phyloP scores from a whole-genome alignment of 2,113 vertebrate species.

The Sisor rabdophorus region DNA sequence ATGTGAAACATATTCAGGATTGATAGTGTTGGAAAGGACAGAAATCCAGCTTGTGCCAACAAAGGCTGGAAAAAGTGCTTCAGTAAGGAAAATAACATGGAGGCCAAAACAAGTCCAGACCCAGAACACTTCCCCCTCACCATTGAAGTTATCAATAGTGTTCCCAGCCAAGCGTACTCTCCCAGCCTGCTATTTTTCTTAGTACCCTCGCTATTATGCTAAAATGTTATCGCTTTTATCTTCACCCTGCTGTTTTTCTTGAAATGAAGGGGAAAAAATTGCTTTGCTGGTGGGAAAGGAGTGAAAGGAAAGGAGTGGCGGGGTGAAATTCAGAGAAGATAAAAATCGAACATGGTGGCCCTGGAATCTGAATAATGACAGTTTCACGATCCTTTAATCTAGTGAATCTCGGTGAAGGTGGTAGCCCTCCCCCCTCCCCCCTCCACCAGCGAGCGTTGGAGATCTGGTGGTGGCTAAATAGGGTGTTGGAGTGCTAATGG shows the following conservation, averaged over 20 bases:
- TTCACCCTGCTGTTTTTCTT: not conserved
- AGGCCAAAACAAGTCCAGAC: not conserved
- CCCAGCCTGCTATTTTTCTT: not conserved
- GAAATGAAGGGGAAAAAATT: not conserved
- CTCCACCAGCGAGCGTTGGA: no score
- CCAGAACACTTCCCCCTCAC: not conserved
- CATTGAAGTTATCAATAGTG: not conserved
- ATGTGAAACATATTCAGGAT: slow-evolving; percentile 25
- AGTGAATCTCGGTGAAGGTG: no score
- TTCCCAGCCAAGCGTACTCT: not conserved
- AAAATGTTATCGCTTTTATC: not conserved
- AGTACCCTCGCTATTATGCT: not conserved
- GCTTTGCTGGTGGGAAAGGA: not conserved
- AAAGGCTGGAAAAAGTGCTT: slow-evolving; percentile 21
- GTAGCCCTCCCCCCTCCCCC: no score
- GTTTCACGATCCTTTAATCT: not conserved
- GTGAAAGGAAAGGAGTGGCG: no score
- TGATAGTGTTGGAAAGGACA: slow-evolving; percentile 15
- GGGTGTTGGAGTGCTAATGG: no score
- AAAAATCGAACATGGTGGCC: not conserved
- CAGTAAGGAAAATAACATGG: not conserved
- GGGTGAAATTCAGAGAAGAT: not conserved
- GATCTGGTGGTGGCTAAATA: no score
- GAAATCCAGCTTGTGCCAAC: slow-evolving; percentile 23
- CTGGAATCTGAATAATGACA: slow-evolving; percentile 26